Percentiles rank a stretch among this genome's conserved stretches.
phyloP scores from a whole-genome alignment of 2,797 vertebrate species.

The Philypnodon macrostomus region DNA sequence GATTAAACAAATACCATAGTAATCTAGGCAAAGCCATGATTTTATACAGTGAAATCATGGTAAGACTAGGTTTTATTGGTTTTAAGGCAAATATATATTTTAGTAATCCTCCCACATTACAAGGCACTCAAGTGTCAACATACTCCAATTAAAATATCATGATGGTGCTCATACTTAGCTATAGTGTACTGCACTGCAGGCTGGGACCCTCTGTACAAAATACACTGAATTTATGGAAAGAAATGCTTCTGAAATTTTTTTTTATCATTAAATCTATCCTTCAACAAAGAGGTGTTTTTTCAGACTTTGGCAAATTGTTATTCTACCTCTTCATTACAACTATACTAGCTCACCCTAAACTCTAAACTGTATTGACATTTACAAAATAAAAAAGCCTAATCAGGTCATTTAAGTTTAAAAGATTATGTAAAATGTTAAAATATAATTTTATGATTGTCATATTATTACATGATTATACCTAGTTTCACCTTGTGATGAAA shows the following conservation, averaged over 20 bases:
- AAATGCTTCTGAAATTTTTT: constrained; percentile 1
- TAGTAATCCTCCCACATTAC: constrained; percentile 55
- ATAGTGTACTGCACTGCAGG: no score
- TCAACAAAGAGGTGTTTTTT: constrained; percentile 8
- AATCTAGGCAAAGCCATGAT: constrained; percentile 16
- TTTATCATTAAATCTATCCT: constrained; percentile 1
- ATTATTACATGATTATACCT: constrained; percentile 31
- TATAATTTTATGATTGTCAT: constrained; percentile 54
- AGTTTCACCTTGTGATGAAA: constrained; percentile 1
- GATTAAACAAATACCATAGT: constrained; percentile 5
- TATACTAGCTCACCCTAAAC: constrained; percentile 15
- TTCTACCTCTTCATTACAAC: constrained; percentile 17
- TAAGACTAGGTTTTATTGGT: constrained; percentile 39
- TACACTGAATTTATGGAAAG: no score
- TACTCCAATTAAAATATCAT: neutral
- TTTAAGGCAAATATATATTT: constrained; percentile 71
- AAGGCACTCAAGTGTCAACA: constrained; percentile 51
- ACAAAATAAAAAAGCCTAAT: constrained; percentile 27
- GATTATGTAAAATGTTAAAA: constrained; percentile 24
- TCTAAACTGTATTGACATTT: constrained; percentile 25
- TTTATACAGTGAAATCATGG: constrained; percentile 7
- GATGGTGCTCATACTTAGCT: neutral
- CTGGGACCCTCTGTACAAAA: neutral
- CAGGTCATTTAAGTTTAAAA: no score
- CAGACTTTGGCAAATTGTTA: constrained; percentile 50